A percentile compares a stretch with the other conserved stretches of the same genome.
phyloP scores from a whole-genome alignment of 2,888 invertebrate genomes.

The Temnothorax ravouxi region DNA sequence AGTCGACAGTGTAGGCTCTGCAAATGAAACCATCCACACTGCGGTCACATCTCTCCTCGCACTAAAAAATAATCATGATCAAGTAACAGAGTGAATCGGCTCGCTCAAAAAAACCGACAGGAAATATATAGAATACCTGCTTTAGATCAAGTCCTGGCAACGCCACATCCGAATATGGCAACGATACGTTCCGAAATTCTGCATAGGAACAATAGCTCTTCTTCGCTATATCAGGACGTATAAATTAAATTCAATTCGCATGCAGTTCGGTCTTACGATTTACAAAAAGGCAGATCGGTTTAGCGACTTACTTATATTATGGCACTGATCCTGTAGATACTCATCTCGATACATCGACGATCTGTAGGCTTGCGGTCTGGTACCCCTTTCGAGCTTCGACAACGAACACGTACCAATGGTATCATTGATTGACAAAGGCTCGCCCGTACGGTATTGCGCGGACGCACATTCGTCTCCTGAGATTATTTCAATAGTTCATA shows the following conservation, averaged over 20 bases:
- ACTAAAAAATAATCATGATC: constrained; percentile 78
- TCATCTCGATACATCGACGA: constrained; percentile 92
- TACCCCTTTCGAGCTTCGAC: constrained; percentile 91
- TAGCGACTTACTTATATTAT: constrained; percentile 88
- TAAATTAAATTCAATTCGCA: background rate
- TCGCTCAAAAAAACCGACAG: background rate
- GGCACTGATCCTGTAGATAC: constrained; percentile 94
- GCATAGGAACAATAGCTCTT: constrained; percentile 92
- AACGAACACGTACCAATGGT: constrained; percentile 90
- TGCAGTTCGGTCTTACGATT: background rate
- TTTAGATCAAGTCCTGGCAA: constrained; percentile 73
- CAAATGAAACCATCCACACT: constrained; percentile 90
- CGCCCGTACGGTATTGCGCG: constrained; percentile 81
- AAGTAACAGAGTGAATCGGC: background rate
- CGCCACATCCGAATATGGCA: constrained; percentile 89
- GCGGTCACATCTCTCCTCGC: constrained; percentile 88
- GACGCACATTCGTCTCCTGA: constrained; percentile 79
- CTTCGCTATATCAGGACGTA: constrained; percentile 80
- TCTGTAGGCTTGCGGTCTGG: constrained; percentile 92
- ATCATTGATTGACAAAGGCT: constrained; percentile 84
- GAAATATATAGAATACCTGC: constrained; percentile 73
- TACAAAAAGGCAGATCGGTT: background rate
- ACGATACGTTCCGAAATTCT: constrained; percentile 90
- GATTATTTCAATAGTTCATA: background rate
- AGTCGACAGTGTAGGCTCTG: constrained; percentile 89